Base-by-base conservation (phyloP, 2,797 vertebrate species). In the Rhinella marina region DNA sequence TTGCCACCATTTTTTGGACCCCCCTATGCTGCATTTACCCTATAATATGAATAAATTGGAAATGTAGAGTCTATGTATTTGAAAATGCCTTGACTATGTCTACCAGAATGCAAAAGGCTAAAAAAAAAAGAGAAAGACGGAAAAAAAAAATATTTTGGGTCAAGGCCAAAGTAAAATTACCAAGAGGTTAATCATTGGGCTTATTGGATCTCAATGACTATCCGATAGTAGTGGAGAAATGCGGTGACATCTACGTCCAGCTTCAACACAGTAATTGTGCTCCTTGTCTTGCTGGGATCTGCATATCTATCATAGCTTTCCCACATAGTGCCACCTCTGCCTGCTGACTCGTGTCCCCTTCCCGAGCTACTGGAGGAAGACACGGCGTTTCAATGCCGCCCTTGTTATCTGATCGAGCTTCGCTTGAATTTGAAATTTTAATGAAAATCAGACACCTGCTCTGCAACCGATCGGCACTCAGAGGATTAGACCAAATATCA, bases 381-480 rank as follows among this genome's bases (percentile, higher is more conserved):
- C 93, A 92, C 94, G 90, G 48, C 91, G 93, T 92, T 95, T 95
- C 94, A 94, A 92, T 92, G 93, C 93, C 84, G 90, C 91, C 93
- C 94, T 94, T 94, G 93, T 98, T 97, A 97, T 96, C 96, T 95
- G 96, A 96, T 97, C 92, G 90, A 95, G 95, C 93, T 93, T 95
- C 92, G 90, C 94, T 91, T 93, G 91, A 94, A 97, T 97, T 96
- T 97, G 95, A 96, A 97, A 96, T 97, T 97, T 97, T 96, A 97
- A 98, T 98, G 97, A 97, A 96, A 97, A 97, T 94, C 94, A 96
- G 95, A 97, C 97, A 97, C 97, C 96, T 96, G 96, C 92, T 91
- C 92, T 94, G 94, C 95, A 96, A 96, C 94, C 91, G 95, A 96
- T 96, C 93, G 66, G 92, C 93, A 92, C 94, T 96, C 93, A 92